Percentiles rank a stretch among this genome's conserved stretches.
Conservation (phyloP, 2,888 invertebrate genomes). For the Tenthredo distinguenda region DNA sequence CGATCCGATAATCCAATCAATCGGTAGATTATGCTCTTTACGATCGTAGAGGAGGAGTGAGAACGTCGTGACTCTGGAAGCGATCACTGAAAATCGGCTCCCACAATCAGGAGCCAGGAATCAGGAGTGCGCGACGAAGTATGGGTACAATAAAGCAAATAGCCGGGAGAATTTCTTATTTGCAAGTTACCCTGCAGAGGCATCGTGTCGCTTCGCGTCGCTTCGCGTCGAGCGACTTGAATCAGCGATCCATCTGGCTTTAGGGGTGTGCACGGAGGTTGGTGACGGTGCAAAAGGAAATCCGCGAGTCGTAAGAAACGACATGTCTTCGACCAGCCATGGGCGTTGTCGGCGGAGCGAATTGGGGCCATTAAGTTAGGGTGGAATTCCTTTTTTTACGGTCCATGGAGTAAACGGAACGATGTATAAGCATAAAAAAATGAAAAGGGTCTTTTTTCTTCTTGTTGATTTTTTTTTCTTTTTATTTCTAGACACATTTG, state of each 20-base stretch:
- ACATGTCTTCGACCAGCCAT: slow-evolving; percentile 19
- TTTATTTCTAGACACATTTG: neutral
- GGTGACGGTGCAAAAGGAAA: slow-evolving; percentile 34
- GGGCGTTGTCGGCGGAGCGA: slow-evolving; percentile 10
- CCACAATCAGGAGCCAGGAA: slow-evolving; percentile 2
- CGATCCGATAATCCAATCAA: slow-evolving; percentile 31
- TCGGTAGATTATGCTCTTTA: neutral
- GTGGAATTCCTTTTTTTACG: slow-evolving; percentile 24
- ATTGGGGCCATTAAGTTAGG: slow-evolving; percentile 33
- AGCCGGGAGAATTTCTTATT: slow-evolving; percentile 31
- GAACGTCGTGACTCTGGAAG: neutral
- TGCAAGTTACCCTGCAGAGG: neutral
- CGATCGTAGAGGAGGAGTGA: neutral
- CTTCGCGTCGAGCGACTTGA: slow-evolving; percentile 17
- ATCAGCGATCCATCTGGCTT: slow-evolving; percentile 46
- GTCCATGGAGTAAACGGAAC: slow-evolving; percentile 23
- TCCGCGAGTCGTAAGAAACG: slow-evolving; percentile 19
- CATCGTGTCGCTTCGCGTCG: neutral
- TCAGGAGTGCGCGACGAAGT: neutral
- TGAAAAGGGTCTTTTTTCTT: neutral
- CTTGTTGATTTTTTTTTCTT: neutral
- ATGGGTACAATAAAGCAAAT: neutral
- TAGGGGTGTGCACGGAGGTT: neutral
- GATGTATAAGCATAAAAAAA: neutral
- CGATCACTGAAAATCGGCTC: slow-evolving; percentile 1